A percentile compares a stretch with the other conserved stretches of the same genome.
Evolutionary conservation across 2,113 vertebrate genomes (phyloP).

Genomic region (Anhinga rufa): DNA sequence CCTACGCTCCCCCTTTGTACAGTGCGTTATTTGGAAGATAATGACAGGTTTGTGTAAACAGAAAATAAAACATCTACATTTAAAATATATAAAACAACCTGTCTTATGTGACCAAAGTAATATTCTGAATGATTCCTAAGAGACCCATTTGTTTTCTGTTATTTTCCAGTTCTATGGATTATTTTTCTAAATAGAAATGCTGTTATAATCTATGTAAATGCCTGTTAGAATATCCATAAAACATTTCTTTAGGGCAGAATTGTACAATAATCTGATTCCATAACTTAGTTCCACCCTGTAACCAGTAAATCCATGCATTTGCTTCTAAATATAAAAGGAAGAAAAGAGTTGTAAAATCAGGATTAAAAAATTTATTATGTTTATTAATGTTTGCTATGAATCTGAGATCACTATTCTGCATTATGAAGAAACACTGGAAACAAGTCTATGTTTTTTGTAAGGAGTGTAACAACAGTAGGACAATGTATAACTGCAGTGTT

Average conservation of each 20-base stretch:
- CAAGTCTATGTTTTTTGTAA: neutral
- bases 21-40: neutral
- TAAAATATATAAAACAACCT: neutral
- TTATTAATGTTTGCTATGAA: neutral
- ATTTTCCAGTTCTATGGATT: neutral
- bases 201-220: neutral
- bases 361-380: neutral
- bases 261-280: neutral
- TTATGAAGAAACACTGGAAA: neutral
- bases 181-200: neutral
- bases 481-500: neutral
- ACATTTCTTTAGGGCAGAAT: slow-evolving; percentile 3
- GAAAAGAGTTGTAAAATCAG: neutral
- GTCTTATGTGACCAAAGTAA: neutral
- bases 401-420: neutral
- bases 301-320: neutral
- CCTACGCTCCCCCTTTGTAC: neutral
- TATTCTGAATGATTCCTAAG: neutral
- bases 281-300: neutral
- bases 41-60: neutral
- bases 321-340: neutral
- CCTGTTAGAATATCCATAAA: neutral
- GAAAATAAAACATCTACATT: neutral
- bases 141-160: neutral
- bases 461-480: neutral